A percentile compares a stretch with the other conserved stretches of the same genome.
Evolutionary conservation across 2,888 invertebrate species (phyloP).

Genomic region (Hemithea aestivaria): DNA sequence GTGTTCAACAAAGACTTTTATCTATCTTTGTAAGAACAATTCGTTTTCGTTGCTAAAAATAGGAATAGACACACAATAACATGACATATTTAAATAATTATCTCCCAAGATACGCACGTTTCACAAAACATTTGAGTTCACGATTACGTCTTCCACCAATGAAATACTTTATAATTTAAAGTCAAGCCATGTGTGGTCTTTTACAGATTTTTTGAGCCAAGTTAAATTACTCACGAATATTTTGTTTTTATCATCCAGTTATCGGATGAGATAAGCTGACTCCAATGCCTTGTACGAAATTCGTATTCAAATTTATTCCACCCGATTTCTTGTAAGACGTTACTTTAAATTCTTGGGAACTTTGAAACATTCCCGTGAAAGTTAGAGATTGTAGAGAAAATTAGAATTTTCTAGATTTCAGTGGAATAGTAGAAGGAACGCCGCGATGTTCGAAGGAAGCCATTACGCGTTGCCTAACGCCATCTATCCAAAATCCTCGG

Average conservation of each 20-base stretch:
- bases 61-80: too few relatives aligned
- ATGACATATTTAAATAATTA: too few relatives aligned
- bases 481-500: constrained; percentile 75
- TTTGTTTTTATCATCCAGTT: constrained; percentile 30
- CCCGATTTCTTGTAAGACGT: constrained; percentile 33
- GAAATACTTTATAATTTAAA: constrained; percentile 17
- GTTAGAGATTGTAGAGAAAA: constrained; percentile 26
- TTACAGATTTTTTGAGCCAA: constrained; percentile 16
- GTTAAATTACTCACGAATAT: constrained; percentile 18
- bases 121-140: constrained; percentile 7
- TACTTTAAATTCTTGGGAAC: constrained; percentile 14
- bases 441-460: constrained; percentile 40
- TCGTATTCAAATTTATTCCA: constrained; percentile 49
- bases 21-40: too few relatives aligned
- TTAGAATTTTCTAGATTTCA: constrained; percentile 32
- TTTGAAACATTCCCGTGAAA: constrained; percentile 13
- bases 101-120: background rate
- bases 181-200: constrained; percentile 18
- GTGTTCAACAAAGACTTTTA: too few relatives aligned
- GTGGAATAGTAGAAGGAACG: constrained; percentile 31
- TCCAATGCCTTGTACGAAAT: constrained; percentile 31
- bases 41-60: too few relatives aligned
- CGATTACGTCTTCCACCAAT: constrained; percentile 14
- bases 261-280: constrained; percentile 34
- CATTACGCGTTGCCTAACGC: constrained; percentile 68